Conservation (phyloP, 2,888 invertebrate genomes). For the Morpho deidamia region DNA sequence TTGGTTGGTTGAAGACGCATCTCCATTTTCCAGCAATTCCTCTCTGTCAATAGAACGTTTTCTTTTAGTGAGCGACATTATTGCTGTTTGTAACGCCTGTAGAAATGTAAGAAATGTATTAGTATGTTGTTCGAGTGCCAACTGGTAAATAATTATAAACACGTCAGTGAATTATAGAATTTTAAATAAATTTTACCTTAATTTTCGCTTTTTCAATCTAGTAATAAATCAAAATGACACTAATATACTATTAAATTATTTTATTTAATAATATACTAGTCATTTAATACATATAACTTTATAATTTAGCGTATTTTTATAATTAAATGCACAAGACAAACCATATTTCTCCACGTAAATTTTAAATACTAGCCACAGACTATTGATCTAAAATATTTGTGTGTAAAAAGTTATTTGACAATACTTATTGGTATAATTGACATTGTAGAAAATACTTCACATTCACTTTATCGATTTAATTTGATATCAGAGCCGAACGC, state of each 20-base stretch:
- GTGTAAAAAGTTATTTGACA: background rate
- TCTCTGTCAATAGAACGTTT: conserved; percentile 58
- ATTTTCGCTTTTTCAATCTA: conserved; percentile 41
- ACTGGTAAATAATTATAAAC: conserved; percentile 33
- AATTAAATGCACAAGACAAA: conserved; percentile 2
- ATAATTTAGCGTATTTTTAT: background rate
- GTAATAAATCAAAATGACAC: background rate
- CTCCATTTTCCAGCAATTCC: conserved; percentile 65
- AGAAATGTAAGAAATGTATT: conserved; percentile 28
- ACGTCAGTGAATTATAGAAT: conserved; percentile 45
- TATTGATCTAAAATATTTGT: background rate
- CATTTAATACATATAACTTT: background rate
- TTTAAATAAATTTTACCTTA: conserved; percentile 44
- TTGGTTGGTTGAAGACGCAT: conserved; percentile 36
- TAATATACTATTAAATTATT: background rate
- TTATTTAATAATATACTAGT: background rate
- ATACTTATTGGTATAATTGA: too few relatives aligned
- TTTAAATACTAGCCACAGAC: background rate
- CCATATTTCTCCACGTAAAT: conserved; percentile 14
- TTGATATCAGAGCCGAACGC: too few relatives aligned
- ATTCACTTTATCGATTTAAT: too few relatives aligned
- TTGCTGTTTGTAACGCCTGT: conserved; percentile 50
- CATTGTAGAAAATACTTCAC: too few relatives aligned
- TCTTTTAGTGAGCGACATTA: conserved; percentile 66
- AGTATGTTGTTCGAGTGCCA: background rate